Conservation (phyloP, 2,888 invertebrate species). For the Laspeyria flexula region DNA sequence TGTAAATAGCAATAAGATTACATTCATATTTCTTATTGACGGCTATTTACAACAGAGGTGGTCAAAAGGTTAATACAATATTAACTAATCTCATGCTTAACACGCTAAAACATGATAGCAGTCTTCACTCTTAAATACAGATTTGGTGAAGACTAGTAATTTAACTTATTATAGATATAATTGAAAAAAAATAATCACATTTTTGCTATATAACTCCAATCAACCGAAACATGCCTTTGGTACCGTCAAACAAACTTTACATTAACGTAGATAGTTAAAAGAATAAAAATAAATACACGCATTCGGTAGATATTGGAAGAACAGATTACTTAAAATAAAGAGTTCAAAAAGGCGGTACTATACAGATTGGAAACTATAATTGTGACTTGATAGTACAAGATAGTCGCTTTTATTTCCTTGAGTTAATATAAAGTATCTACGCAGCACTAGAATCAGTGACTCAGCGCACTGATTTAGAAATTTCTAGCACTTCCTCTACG, state of each 20-base stretch:
- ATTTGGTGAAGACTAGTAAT: slow-evolving; percentile 60
- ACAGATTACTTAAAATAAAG: neutral
- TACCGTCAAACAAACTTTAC: slow-evolving; percentile 17
- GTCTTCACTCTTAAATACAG: slow-evolving; percentile 55
- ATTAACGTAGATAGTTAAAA: neutral
- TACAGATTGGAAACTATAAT: neutral
- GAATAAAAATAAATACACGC: slow-evolving; percentile 10
- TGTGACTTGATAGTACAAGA: no score
- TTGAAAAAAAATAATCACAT: slow-evolving; percentile 41
- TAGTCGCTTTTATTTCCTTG: no score
- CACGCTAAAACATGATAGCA: slow-evolving; percentile 28
- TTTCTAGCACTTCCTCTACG: no score
- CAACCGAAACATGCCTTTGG: slow-evolving; percentile 39
- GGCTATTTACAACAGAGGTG: no score
- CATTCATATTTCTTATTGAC: no score
- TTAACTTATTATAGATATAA: slow-evolving; percentile 27
- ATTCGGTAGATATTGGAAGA: slow-evolving; percentile 2
- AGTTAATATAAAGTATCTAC: no score
- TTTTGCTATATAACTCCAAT: slow-evolving; percentile 28
- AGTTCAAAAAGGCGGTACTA: neutral
- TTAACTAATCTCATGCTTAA: slow-evolving; percentile 34
- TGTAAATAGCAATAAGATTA: no score
- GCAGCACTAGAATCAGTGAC: no score
- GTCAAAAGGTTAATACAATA: slow-evolving; percentile 37
- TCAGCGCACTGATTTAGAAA: no score